Conservation (phyloP, 2,797 vertebrate genomes). For the Liparis tanakae region DNA sequence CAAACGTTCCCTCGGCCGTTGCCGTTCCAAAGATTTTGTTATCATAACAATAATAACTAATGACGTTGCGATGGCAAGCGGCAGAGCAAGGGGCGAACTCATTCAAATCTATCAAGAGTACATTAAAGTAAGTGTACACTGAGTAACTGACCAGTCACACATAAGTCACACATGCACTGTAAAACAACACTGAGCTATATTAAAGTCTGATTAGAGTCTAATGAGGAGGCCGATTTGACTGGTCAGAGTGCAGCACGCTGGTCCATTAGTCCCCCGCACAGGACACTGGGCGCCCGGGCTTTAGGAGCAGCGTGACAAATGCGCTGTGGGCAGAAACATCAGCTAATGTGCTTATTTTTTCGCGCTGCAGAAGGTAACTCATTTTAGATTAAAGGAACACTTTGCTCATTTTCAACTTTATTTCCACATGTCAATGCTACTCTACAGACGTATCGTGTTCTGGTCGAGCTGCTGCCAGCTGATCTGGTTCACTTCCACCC, state of each 20-base stretch:
- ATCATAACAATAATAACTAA: constrained; percentile 74
- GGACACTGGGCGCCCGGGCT: constrained; percentile 9
- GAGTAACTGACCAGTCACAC: constrained; percentile 63
- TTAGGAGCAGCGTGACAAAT: constrained; percentile 44
- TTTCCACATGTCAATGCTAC: constrained; percentile 48
- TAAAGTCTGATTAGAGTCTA: constrained; percentile 71
- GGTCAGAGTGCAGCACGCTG: constrained; percentile 36
- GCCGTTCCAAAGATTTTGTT: constrained; percentile 68
- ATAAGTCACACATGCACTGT: constrained; percentile 61
- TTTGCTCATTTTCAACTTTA: constrained; percentile 48
- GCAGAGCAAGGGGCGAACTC: constrained; percentile 52
- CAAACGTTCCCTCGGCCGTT: constrained; percentile 72
- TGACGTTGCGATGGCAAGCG: constrained; percentile 61
- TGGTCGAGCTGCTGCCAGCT: constrained; percentile 31
- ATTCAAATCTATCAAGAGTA: constrained; percentile 72
- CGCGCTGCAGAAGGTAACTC: constrained; percentile 35
- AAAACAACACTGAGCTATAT: constrained; percentile 70
- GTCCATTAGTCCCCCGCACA: constrained; percentile 34
- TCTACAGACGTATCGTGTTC: constrained; percentile 37
- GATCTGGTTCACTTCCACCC: constrained; percentile 26
- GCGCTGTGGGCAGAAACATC: constrained; percentile 42
- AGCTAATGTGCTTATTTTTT: constrained; percentile 41
- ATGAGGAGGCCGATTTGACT: constrained; percentile 54
- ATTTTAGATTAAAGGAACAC: constrained; percentile 54
- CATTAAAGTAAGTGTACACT: constrained; percentile 68